Conservation (phyloP, 2,113 vertebrate genomes). For the Aplodontia rufa region DNA sequence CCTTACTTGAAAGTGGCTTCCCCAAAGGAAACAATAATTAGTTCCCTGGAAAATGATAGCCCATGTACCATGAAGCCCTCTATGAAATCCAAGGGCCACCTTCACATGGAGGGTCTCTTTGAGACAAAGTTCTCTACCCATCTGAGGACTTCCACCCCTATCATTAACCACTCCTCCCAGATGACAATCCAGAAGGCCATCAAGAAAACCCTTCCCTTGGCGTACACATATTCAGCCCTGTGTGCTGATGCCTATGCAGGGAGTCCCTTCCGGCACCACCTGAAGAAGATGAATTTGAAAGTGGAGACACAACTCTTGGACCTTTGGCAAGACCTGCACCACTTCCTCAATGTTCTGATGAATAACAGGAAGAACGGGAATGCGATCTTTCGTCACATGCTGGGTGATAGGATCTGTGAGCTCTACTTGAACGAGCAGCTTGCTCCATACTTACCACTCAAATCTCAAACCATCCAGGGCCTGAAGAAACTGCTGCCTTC, state of each 20-base stretch:
- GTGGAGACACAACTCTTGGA: slow-evolving; percentile 76
- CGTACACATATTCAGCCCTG: slow-evolving; percentile 83
- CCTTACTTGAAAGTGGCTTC: background rate
- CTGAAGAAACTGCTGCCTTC: slow-evolving; percentile 75
- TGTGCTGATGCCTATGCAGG: slow-evolving; percentile 80
- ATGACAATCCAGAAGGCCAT: background rate
- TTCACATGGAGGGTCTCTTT: slow-evolving; percentile 36
- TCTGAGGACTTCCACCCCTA: slow-evolving; percentile 45
- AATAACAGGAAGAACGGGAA: slow-evolving; percentile 67
- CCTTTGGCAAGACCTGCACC: slow-evolving; percentile 83
- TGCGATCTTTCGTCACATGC: slow-evolving; percentile 74
- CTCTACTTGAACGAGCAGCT: slow-evolving; percentile 76
- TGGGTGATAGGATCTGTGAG: slow-evolving; percentile 77
- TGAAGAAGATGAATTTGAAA: slow-evolving; percentile 57
- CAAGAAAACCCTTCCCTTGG: slow-evolving; percentile 41
- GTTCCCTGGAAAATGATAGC: background rate
- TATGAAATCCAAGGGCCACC: background rate
- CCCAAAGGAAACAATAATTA: background rate
- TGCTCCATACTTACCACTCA: slow-evolving; percentile 65
- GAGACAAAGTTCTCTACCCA: slow-evolving; percentile 41
- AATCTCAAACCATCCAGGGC: slow-evolving; percentile 67
- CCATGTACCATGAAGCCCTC: background rate
- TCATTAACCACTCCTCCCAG: slow-evolving; percentile 57
- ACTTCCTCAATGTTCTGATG: slow-evolving; percentile 76
- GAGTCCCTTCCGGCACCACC: slow-evolving; percentile 80